Evolutionary conservation across 2,113 vertebrate genomes (phyloP).

Genomic region (Boulengeromyrus knoepffleri): DNA sequence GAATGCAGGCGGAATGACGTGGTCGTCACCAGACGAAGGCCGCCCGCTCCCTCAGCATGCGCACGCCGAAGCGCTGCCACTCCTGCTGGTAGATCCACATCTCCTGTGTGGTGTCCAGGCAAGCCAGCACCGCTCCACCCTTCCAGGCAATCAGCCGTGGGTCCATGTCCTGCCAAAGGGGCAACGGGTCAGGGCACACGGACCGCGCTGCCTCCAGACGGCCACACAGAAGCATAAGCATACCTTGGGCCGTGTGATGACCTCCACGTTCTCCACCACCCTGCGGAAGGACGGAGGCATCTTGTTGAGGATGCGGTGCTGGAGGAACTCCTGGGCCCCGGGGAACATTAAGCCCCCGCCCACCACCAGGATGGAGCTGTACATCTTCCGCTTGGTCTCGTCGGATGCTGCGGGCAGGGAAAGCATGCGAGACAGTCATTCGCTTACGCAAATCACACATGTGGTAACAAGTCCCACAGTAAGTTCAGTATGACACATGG

Average conservation of each 20-base stretch:
- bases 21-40: conserved; percentile 83
- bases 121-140: conserved; percentile 87
- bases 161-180: conserved; percentile 78
- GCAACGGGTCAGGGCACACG: not conserved
- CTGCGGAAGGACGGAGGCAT: conserved; percentile 96
- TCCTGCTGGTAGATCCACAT: conserved; percentile 93
- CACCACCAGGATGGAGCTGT: conserved; percentile 92
- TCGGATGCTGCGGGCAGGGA: conserved; percentile 71
- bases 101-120: conserved; percentile 92
- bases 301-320: conserved; percentile 96
- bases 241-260: conserved; percentile 95
- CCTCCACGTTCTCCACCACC: conserved; percentile 92
- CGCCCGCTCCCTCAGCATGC: conserved; percentile 89
- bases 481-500: not conserved
- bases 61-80: conserved; percentile 89
- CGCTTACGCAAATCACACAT: not conserved
- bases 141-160: conserved; percentile 89
- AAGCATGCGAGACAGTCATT: not conserved
- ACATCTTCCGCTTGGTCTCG: conserved; percentile 98
- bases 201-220: not conserved
- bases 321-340: conserved; percentile 89
- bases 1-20: not conserved
- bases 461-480: not conserved
- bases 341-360: conserved; percentile 94
- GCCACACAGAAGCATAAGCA: not conserved